Evolutionary conservation across 2,797 vertebrate species (phyloP).

Genomic region (Sciaenops ocellatus): DNA sequence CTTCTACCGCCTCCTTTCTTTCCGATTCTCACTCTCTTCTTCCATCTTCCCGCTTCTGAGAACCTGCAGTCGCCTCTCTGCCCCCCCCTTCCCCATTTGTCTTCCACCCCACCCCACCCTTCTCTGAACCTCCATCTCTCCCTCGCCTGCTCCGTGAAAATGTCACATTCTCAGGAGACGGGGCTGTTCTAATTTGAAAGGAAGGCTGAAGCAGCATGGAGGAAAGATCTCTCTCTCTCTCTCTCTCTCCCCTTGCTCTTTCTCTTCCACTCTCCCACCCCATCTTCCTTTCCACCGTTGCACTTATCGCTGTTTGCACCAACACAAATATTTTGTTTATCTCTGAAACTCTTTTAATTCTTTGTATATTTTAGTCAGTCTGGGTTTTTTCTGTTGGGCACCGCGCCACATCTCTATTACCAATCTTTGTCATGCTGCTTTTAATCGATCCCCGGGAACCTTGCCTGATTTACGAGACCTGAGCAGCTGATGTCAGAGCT

Average conservation of each 20-base stretch:
- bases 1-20: slow-evolving; percentile 25
- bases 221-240: slow-evolving; percentile 60
- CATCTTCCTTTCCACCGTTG: slow-evolving; percentile 50
- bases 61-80: slow-evolving; percentile 63
- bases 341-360: slow-evolving; percentile 48
- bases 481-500: slow-evolving; percentile 71
- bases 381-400: slow-evolving; percentile 38
- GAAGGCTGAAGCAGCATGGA: slow-evolving; percentile 82
- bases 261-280: slow-evolving; percentile 28
- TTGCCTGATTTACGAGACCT: slow-evolving; percentile 73
- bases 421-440: slow-evolving; percentile 67
- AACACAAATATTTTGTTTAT: slow-evolving; percentile 58
- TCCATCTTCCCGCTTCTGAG: slow-evolving; percentile 57
- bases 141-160: slow-evolving; percentile 77
- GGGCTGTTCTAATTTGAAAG: slow-evolving; percentile 84
- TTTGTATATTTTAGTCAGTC: slow-evolving; percentile 30
- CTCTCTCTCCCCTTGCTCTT: slow-evolving; percentile 39
- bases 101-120: slow-evolving; percentile 36
- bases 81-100: slow-evolving; percentile 56
- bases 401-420: slow-evolving; percentile 59
- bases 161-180: slow-evolving; percentile 84
- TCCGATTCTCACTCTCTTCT: slow-evolving; percentile 39
- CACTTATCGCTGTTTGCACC: slow-evolving; percentile 46
- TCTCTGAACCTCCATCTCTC: slow-evolving; percentile 73
- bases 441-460: slow-evolving; percentile 72